A percentile compares a stretch with the other conserved stretches of the same genome.
Conservation (phyloP, 35 echinoderm and acorn worm species). For the Patiria miniata region DNA sequence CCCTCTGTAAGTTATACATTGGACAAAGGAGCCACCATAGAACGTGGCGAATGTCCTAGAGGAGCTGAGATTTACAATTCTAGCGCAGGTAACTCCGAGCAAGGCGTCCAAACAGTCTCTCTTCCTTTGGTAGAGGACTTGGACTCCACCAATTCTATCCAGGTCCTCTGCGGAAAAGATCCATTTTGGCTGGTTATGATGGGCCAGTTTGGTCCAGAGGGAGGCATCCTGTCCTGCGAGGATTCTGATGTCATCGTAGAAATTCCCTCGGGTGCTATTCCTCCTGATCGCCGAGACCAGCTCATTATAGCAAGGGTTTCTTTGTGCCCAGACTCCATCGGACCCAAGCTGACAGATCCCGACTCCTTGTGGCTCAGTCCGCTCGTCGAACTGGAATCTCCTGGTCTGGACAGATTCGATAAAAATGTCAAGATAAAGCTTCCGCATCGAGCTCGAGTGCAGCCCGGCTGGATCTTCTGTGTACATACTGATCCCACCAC, state of each 20-base stretch:
- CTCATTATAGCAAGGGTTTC: constrained; percentile 28
- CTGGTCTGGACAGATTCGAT: constrained; percentile 16
- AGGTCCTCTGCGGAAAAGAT: constrained; percentile 3
- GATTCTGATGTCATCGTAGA: constrained; percentile 44
- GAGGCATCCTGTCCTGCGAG: constrained; percentile 30
- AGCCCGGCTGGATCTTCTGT: constrained; percentile 36
- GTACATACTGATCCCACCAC: constrained; percentile 14
- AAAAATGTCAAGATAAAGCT: constrained; percentile 9
- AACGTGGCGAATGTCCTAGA: no score
- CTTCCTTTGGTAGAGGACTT: no score
- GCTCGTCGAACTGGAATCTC: constrained; percentile 32
- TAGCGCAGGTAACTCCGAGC: no score
- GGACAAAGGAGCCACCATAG: no score
- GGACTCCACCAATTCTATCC: no score
- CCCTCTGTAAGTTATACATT: no score
- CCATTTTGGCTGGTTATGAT: constrained; percentile 51
- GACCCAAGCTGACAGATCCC: background rate
- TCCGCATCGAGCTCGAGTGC: constrained; percentile 32
- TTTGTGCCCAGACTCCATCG: background rate
- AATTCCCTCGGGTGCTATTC: constrained; percentile 48
- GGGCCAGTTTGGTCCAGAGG: background rate
- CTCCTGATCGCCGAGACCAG: background rate
- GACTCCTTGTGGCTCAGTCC: constrained; percentile 31
- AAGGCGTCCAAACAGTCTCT: no score
- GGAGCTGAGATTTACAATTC: no score